Conservation (phyloP, 2,113 vertebrate genomes). For the Nycticryphes semicollaris region DNA sequence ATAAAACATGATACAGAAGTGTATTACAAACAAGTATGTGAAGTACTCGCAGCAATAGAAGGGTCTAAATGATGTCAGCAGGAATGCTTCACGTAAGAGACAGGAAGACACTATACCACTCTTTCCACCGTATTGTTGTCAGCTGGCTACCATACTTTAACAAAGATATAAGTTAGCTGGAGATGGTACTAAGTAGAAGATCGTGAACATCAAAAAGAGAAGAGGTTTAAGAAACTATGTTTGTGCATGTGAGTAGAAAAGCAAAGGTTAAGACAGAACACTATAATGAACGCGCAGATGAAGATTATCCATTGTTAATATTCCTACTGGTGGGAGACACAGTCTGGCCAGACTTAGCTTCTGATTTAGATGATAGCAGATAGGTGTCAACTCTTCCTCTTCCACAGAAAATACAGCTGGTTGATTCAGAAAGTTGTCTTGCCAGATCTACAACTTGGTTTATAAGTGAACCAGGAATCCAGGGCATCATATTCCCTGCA, state of each 20-base stretch:
- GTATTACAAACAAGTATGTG: not conserved
- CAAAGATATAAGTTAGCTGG: not conserved
- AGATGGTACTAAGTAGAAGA: not conserved
- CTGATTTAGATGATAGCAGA: constrained; percentile 2
- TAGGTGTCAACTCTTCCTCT: not conserved
- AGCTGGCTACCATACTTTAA: not conserved
- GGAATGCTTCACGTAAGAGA: accelerated
- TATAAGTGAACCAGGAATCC: not conserved
- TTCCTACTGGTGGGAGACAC: not conserved
- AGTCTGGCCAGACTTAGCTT: not conserved
- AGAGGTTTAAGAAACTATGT: not conserved
- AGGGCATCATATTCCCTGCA: not conserved
- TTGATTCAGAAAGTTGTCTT: constrained; percentile 43
- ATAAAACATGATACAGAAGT: not conserved
- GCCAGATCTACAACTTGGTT: not conserved
- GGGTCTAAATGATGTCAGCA: not conserved
- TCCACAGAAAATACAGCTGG: constrained; percentile 13
- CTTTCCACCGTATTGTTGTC: not conserved
- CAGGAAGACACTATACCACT: not conserved
- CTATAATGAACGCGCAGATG: not conserved
- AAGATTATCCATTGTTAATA: not conserved
- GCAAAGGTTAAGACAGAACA: not conserved
- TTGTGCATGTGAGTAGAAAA: not conserved
- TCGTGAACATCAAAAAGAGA: not conserved
- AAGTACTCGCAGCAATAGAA: not conserved